phyloP scores from a whole-genome alignment of 2,113 vertebrate species.

The Barbus barbus region DNA sequence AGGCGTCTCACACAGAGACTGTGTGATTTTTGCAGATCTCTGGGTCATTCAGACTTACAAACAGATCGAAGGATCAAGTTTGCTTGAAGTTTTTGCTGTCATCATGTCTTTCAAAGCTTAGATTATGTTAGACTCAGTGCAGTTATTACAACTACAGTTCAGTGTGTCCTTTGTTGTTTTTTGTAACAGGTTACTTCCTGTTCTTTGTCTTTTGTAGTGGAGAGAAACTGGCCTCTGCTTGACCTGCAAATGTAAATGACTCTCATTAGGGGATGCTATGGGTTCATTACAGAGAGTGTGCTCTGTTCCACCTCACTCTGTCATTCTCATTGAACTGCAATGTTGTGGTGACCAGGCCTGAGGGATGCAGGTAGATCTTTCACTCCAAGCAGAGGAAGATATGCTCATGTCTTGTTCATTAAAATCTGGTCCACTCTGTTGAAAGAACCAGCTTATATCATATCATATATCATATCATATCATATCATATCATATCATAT shows the following conservation, averaged over 20 bases:
- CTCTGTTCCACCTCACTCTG: neutral
- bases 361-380: neutral
- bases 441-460: too few relatives aligned
- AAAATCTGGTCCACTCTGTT: neutral
- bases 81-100: too few relatives aligned
- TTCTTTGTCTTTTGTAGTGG: neutral
- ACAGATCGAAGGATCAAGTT: too few relatives aligned
- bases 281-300: neutral
- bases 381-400: neutral
- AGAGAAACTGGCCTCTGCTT: neutral
- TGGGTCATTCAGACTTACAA: too few relatives aligned
- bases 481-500: too few relatives aligned
- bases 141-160: neutral
- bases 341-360: too few relatives aligned
- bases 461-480: too few relatives aligned
- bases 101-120: neutral
- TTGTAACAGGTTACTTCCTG: neutral
- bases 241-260: neutral
- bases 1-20: too few relatives aligned
- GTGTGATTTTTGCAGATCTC: too few relatives aligned
- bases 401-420: neutral
- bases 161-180: neutral
- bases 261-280: neutral
- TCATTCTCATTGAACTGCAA: neutral
- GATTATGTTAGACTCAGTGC: neutral